A percentile compares a stretch with the other conserved stretches of the same genome.
These are phyloP conservation scores for Hydrozoanthus tunicans DNA, from an alignment of 64 coral and sea anemone genomes.

Conservation along the genomic window DNA sequence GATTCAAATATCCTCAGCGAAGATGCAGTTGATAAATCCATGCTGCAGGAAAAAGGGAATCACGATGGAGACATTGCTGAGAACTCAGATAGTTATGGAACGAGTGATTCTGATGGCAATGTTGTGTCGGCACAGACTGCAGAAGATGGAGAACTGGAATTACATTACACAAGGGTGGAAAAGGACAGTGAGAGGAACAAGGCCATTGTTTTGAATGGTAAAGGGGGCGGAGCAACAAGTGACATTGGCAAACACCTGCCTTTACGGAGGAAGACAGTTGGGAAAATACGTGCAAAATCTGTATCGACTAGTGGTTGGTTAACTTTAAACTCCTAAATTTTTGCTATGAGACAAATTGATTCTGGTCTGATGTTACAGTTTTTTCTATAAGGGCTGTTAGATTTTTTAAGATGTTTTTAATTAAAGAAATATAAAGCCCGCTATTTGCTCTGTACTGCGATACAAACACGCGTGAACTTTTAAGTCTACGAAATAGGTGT, in stretches of 20 bases:
- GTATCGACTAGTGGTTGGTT: slow-evolving; percentile 18
- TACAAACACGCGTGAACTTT: too few relatives aligned
- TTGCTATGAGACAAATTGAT: too few relatives aligned
- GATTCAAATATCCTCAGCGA: not conserved
- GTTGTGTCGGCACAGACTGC: not conserved
- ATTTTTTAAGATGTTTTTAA: too few relatives aligned
- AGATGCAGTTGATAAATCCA: not conserved
- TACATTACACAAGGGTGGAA: not conserved
- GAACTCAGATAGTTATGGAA: not conserved
- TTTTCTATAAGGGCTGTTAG: too few relatives aligned
- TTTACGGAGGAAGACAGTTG: not conserved
- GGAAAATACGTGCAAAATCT: not conserved
- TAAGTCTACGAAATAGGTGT: too few relatives aligned
- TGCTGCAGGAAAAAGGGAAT: not conserved
- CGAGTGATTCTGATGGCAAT: not conserved
- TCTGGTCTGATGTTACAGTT: too few relatives aligned
- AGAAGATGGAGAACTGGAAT: not conserved
- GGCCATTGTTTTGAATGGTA: not conserved
- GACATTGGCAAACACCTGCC: not conserved
- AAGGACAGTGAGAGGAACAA: not conserved
- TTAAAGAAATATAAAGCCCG: too few relatives aligned
- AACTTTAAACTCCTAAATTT: not conserved
- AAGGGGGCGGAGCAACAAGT: not conserved
- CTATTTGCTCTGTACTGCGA: too few relatives aligned
- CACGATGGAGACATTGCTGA: not conserved